Base-by-base conservation (phyloP, 2,888 invertebrate genomes). In the Toxonevra muliebris region DNA sequence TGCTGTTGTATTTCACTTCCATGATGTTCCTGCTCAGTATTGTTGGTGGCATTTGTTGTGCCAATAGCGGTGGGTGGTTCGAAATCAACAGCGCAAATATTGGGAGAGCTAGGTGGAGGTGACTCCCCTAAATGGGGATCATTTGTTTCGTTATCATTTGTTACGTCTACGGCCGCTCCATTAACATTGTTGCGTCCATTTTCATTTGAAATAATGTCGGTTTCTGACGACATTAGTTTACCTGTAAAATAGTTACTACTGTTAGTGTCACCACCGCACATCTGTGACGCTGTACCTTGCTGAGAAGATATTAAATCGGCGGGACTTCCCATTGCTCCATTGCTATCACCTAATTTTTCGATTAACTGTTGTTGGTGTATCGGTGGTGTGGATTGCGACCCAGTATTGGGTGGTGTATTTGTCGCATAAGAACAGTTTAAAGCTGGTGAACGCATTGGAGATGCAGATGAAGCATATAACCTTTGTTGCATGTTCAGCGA, bases 381-480 rank as follows among this genome's bases (percentile, higher is more conserved):
- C 62, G 50, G 69, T 54, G 20, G 69, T 43, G 68, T 68, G 17
- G 60, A 67, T 48, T 61, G 66, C 15, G 41, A 43, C 65, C 73
- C 45, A 71, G 69, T 57, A 7, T 30, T 30, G 63, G 58, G 68
- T 73, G 60, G 76, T 69, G 77, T 74, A 40, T 69, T 69, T 65
- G 66, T 75, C 53, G 73, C 52, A 55, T 81, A 75, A 30, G 77
- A 79, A 66, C 81, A 81, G 66, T 79, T 80, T 1, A 78, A 71
- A 1, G 80, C 81, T 48, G 84, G 84, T 10, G 84, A 84, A 63
- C 79, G 79, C 80, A 82, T 82, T 41, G 84, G 81, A 10, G 84
- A 78, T 66, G 79, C 75, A 58, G 81, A 74, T 50, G 81, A 70
- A 66, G 54, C 64, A 66, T 71, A 69, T 55, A 71, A 52, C 19